Conservation (phyloP, 2,797 vertebrate species). For the Alfaro cultratus region DNA sequence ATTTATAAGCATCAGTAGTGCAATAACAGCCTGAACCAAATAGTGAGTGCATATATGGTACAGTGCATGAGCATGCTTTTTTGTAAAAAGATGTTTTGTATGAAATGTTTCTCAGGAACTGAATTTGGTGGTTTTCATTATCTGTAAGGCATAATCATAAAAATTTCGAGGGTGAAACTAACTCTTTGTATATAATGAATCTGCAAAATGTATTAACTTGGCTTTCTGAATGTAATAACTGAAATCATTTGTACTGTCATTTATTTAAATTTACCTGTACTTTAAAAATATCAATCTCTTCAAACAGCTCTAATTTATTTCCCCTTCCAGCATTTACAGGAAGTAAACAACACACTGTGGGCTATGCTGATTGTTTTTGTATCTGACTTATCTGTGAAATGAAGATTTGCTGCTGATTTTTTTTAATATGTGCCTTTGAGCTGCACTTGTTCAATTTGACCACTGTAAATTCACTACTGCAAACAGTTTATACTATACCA, state of each 20-base stretch:
- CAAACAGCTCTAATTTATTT: background rate
- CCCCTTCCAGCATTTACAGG: background rate
- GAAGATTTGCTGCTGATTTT: slow-evolving; percentile 15
- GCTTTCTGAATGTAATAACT: background rate
- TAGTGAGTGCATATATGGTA: background rate
- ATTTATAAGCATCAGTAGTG: background rate
- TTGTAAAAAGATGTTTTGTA: background rate
- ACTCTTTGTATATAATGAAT: background rate
- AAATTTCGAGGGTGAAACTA: background rate
- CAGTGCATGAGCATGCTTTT: background rate
- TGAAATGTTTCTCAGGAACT: background rate
- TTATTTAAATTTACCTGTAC: background rate
- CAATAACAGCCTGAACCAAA: background rate
- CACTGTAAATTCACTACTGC: slow-evolving; percentile 40
- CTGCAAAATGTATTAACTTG: background rate
- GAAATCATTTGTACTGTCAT: background rate
- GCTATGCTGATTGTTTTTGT: background rate
- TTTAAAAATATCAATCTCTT: slow-evolving; percentile 1
- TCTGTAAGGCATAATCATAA: background rate
- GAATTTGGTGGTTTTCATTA: background rate
- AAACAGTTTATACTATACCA: slow-evolving; percentile 38
- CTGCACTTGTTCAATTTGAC: slow-evolving; percentile 49
- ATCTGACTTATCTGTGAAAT: slow-evolving; percentile 14
- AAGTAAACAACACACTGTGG: background rate
- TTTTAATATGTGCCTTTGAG: slow-evolving; percentile 35